Percentiles rank a stretch among this genome's conserved stretches.
Evolutionary conservation across 2,797 vertebrate species (phyloP).

Genomic region (Danionella dracula): DNA sequence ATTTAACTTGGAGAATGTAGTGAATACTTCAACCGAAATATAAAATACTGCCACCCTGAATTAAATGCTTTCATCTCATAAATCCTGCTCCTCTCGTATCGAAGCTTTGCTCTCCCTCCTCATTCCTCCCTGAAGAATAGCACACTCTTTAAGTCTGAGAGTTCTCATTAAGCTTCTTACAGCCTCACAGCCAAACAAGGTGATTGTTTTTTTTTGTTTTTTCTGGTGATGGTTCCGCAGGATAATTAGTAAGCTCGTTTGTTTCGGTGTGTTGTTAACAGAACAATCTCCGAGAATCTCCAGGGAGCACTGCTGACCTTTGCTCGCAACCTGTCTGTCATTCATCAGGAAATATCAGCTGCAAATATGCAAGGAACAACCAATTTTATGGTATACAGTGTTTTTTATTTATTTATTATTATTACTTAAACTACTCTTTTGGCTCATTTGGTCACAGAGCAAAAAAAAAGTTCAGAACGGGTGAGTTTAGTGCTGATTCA

Average conservation of each 20-base stretch:
- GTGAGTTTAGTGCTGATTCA: too few species aligned
- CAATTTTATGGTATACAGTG: slow-evolving; percentile 90
- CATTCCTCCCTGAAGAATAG: slow-evolving; percentile 82
- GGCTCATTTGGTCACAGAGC: too few species aligned
- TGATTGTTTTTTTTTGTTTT: slow-evolving; percentile 81
- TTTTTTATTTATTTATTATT: slow-evolving; percentile 51
- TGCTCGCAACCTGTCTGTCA: slow-evolving; percentile 96
- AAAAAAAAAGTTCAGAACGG: neutral
- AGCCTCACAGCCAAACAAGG: slow-evolving; percentile 81
- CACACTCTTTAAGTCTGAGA: slow-evolving; percentile 80
- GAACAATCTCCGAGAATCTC: slow-evolving; percentile 90
- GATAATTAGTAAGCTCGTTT: slow-evolving; percentile 92
- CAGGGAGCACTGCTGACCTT: slow-evolving; percentile 95
- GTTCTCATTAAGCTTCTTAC: slow-evolving; percentile 87
- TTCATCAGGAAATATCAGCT: slow-evolving; percentile 98
- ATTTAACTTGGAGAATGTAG: slow-evolving; percentile 16
- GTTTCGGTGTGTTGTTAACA: slow-evolving; percentile 93
- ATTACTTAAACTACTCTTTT: too few species aligned
- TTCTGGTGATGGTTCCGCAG: slow-evolving; percentile 69
- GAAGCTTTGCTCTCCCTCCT: slow-evolving; percentile 71
- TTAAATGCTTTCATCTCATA: slow-evolving; percentile 89
- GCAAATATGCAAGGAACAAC: slow-evolving; percentile 92
- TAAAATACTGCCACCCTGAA: slow-evolving; percentile 44
- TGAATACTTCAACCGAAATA: slow-evolving; percentile 37
- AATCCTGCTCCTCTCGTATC: slow-evolving; percentile 76